Base-by-base conservation (phyloP, 53 echinoderm and acorn worm genomes). In the Luidia sarsii region DNA sequence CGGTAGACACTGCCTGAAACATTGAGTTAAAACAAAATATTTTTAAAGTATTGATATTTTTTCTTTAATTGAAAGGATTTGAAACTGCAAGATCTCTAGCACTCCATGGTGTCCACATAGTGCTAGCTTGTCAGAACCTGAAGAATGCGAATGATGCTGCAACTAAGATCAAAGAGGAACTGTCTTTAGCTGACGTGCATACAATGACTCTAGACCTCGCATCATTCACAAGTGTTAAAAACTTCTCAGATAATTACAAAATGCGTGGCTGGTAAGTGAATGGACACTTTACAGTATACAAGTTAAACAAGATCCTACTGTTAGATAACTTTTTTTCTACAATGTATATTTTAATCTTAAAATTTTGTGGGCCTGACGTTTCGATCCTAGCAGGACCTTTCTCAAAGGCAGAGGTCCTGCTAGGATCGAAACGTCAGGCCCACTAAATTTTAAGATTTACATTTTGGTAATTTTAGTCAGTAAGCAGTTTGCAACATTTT, bases 31-130 rank as follows among this genome's bases (percentile, higher is more conserved):
- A n/a, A n/a, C n/a, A n/a, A n/a, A n/a, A n/a, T n/a, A n/a, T n/a
- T n/a, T n/a, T n/a, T n/a, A n/a, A n/a, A n/a, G n/a, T 52, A 52
- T 52, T 15, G 38, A 6, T 39, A 14, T 46, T 70, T 4, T 16
- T 27, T 45, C 15, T 2, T 34, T 37, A 45, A 15, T 23, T 65
- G 22, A n/a, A 54, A 96, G 97, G 97, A 7, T 96, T 81, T 84
- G 93, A 96, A 77, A 93, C 97, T 8, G 93, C 93, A 33, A 53
- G 81, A 18, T 71, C 88, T 0, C 81, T 96, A 20, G 97, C 97
- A 1, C 68, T 96, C 10, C 97, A 96, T 80, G 97, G 97, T 32
- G 97, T 93, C 13, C 93, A 96, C 83, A 87, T 96, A 3, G 81
- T 87, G 63, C 39, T 96, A 74, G 97, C 97, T 14, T 93, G 97